Evolutionary conservation across 1,140 invertebrate species (phyloP), one percentile per base, ranked within the genome.

Genomic region (Olivierus martensii): DNA sequence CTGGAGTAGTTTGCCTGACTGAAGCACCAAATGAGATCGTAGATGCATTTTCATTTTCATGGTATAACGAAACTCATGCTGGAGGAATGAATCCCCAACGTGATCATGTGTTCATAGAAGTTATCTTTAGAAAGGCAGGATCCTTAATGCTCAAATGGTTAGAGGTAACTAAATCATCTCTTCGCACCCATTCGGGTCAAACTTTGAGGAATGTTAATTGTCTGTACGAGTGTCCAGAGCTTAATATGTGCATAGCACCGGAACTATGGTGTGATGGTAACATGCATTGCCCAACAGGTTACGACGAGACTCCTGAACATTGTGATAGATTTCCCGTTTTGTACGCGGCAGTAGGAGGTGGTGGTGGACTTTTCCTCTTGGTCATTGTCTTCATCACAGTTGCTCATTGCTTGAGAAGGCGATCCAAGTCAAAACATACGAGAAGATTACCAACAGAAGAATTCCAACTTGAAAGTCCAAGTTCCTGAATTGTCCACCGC

Each of bases 201-300:
- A 80, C 18, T 79, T 21, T 62, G 19, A 36, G 61, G 36, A 62
- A 62, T 22, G 58, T 60, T 14, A 57, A 86, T 56, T 91, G 87
- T 61, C 74, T 78, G 54, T 80, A 84, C 62, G 77, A 80, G 19
- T 92, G 88, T 67, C 81, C 85, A 1, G 87, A 89, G 52, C 64
- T 92, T 51, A 81, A 86, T 62, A 87, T 86, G 3, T 92, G 88
- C 68, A 88, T 92, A 61, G 84, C 86, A 61, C 74, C 80, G 0
- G 80, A 80, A 17, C 74, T 92, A 7, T 90, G 86, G 84, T 92
- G 88, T 66, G 86, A 92, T 63, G 87, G 86, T 1, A 70, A 79
- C 14, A 73, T 77, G 19, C 85, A 92, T 62, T 91, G 88, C 65
- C 88, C 88, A 0, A 86, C 83, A 3, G 86, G 84, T 0, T 81